Conservation (phyloP, 2,888 invertebrate genomes). For the Caenorhabditis wallacei region DNA sequence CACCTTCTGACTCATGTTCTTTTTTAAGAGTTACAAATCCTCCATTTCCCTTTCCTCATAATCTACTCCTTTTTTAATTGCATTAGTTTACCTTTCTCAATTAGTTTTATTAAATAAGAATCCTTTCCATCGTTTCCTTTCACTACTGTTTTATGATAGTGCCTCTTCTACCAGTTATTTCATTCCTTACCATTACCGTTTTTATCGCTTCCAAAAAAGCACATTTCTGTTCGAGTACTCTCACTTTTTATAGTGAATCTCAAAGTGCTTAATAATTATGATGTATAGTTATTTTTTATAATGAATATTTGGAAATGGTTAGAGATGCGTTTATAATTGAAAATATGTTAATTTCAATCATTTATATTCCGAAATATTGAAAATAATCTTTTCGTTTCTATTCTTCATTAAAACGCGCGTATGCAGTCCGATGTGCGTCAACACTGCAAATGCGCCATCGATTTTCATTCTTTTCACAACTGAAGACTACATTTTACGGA, state of each 20-base stretch:
- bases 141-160: neutral
- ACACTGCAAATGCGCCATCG: slow-evolving; percentile 19
- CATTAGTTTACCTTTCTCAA: slow-evolving; percentile 14
- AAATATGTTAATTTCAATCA: neutral
- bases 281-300: slow-evolving; percentile 48
- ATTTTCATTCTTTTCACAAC: neutral
- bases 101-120: slow-evolving; percentile 47
- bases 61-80: neutral
- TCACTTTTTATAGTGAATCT: neutral
- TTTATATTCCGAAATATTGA: neutral
- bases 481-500: neutral
- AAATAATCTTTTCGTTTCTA: neutral
- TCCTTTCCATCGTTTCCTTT: neutral
- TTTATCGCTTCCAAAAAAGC: slow-evolving; percentile 29
- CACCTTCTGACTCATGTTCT: slow-evolving; percentile 49
- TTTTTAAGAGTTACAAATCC: neutral
- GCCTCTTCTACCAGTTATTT: neutral
- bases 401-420: neutral
- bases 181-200: neutral
- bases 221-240: neutral
- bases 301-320: slow-evolving; percentile 43
- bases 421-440: neutral
- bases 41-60: slow-evolving; percentile 6
- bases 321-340: neutral
- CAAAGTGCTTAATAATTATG: slow-evolving; percentile 51